A percentile compares a stretch with the other conserved stretches of the same genome.
Evolutionary conservation across 2,113 vertebrate species (phyloP).

Genomic region (Edolisoma coerulescens): DNA sequence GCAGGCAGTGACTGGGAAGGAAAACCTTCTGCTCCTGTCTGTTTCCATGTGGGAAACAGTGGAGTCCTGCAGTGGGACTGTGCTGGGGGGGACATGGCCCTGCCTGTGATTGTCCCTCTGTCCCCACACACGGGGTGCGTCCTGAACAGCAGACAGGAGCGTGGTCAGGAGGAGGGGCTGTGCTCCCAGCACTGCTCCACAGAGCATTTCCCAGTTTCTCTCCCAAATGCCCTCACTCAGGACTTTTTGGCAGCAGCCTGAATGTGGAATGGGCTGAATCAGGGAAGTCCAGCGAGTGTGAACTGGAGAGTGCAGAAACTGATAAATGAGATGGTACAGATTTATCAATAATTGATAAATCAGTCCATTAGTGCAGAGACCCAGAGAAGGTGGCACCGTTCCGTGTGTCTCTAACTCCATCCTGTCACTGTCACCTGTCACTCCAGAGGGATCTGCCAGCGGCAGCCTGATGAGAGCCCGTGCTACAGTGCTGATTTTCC

Average conservation of each 20-base stretch:
- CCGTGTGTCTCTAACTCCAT: neutral
- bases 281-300: neutral
- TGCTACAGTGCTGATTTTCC: neutral
- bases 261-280: neutral
- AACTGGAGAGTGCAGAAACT: neutral
- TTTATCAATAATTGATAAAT: neutral
- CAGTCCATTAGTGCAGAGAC: neutral
- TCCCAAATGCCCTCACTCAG: neutral
- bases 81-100: neutral
- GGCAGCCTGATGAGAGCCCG: neutral
- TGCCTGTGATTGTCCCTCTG: neutral
- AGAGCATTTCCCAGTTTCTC: neutral
- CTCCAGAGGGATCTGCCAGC: neutral
- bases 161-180: neutral
- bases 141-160: neutral
- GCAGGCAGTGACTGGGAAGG: neutral
- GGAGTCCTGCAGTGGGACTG: neutral
- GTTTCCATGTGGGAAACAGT: rapidly evolving
- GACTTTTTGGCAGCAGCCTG: neutral
- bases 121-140: neutral
- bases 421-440: neutral
- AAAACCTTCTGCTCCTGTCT: neutral
- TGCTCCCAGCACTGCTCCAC: neutral
- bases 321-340: neutral
- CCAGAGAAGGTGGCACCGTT: neutral